A percentile compares a stretch with the other conserved stretches of the same genome.
These are phyloP conservation scores for Drosophila seguyi DNA, from an alignment of 1,140 invertebrate genomes.

Conservation along the genomic window DNA sequence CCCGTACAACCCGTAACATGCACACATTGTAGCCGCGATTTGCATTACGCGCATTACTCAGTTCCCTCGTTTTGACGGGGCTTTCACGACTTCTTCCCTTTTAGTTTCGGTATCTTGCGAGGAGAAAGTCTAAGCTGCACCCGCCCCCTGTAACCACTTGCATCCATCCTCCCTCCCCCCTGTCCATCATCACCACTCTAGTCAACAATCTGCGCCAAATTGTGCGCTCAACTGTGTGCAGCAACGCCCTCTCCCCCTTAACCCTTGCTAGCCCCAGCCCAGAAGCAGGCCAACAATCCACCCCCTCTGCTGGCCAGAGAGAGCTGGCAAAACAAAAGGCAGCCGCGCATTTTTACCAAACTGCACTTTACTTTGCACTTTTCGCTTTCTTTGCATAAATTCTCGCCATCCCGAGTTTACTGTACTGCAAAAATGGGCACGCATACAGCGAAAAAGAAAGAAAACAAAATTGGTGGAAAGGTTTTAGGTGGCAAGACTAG, in stretches of 20 bases:
- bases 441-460: conserved; percentile 42
- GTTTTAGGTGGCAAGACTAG: neutral
- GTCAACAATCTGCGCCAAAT: conserved; percentile 77
- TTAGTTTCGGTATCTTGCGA: conserved; percentile 57
- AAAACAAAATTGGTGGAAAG: conserved; percentile 47
- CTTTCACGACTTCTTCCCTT: conserved; percentile 23
- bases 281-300: neutral
- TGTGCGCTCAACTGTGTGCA: conserved; percentile 74
- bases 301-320: conserved; percentile 29
- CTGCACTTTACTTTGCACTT: conserved; percentile 82
- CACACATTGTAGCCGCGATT: conserved; percentile 77
- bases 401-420: conserved; percentile 73
- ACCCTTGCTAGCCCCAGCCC: conserved; percentile 7
- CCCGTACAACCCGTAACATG: conserved; percentile 21
- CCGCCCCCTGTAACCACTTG: conserved; percentile 9
- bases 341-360: conserved; percentile 68
- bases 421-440: conserved; percentile 73
- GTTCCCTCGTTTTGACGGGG: conserved; percentile 52
- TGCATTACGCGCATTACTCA: conserved; percentile 79
- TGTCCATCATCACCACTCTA: conserved; percentile 20
- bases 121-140: conserved; percentile 46
- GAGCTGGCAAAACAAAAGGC: conserved; percentile 75
- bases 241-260: conserved; percentile 7
- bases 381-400: conserved; percentile 83
- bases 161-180: neutral